Evolutionary conservation across 2,797 vertebrate species (phyloP).

Genomic region (Eleutherodactylus coqui): DNA sequence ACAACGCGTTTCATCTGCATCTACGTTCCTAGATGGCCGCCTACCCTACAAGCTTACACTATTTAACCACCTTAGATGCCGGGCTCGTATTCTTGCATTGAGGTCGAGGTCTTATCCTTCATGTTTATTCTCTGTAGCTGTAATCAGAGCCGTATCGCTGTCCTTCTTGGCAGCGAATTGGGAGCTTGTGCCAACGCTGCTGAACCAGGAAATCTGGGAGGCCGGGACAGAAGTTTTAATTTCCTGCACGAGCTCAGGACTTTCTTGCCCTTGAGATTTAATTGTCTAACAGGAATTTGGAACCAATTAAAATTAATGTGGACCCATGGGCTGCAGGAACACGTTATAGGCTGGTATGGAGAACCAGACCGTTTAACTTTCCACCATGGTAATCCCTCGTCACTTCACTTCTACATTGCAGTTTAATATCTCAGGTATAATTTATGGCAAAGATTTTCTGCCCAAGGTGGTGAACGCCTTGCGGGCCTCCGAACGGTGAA

Average conservation of each 20-base stretch:
- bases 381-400: conserved; percentile 2
- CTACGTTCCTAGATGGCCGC: not conserved
- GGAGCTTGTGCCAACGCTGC: not conserved
- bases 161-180: conserved; percentile 15
- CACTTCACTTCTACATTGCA: not conserved
- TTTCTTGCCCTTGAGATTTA: conserved; percentile 2
- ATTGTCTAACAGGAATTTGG: conserved; percentile 41
- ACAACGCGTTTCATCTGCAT: not conserved
- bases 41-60: not conserved
- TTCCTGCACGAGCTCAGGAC: conserved; percentile 37
- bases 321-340: not conserved
- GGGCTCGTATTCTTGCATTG: too few relatives aligned
- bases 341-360: not conserved
- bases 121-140: not conserved
- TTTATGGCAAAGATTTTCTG: conserved; percentile 13
- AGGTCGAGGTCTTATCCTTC: not conserved
- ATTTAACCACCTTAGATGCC: not conserved
- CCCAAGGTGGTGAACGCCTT: not conserved
- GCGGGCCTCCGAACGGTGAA: not conserved
- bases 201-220: conserved; percentile 38
- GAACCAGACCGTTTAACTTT: not conserved
- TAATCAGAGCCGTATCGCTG: conserved; percentile 18
- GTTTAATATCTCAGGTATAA: not conserved
- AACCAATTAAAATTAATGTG: conserved; percentile 19
- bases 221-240: conserved; percentile 52